Base-by-base conservation (phyloP, 2,888 invertebrate species). In the Cryptus armator region DNA sequence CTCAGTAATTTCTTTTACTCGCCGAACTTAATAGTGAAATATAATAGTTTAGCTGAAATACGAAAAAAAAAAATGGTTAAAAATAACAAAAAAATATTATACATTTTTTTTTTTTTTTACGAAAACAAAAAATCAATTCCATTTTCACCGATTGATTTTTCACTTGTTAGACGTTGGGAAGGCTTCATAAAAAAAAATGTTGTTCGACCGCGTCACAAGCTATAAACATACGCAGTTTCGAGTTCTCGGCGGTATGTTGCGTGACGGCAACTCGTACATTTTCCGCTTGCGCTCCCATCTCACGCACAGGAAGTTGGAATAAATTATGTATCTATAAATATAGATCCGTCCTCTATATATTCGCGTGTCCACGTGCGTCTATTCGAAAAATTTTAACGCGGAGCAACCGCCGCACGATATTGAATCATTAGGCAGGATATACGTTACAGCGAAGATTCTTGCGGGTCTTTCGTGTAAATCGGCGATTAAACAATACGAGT, bases 221-320 rank as follows among this genome's bases (percentile, higher is more conserved):
- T n/a, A 48, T 48, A 12, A 48, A 48, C 10, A 48, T 53, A 71
- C 37, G 32, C 37, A 53, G 48, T 48, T 48, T n/a, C 14, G 48
- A 48, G n/a, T 48, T 48, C 37, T 5, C 37, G 5, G 48, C n/a
- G 48, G 48, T 48, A 12, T 16, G 16, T 83, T 29, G 77, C 82
- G 77, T 78, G 82, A 67, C 66, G 19, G 3, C 44, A 10, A 14
- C 24, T 6, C 24, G 64, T 56, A 56, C 44, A 53, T 66, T 43
- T 66, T 48, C 44, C 44, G 64, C 16, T n/a, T 53, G 29, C 44
- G 44, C 53, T 48, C 48, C 9, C 37, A 9, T 24, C 77, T 78
- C 78, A 74, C 67, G 78, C 67, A 29, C 24, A 67, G 62, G 48
- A 48, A 12, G 14, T 29, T 67, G 51, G 67, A 78, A 37, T 72